Conservation (phyloP, 2,888 invertebrate genomes). For the Abscondita cerata region DNA sequence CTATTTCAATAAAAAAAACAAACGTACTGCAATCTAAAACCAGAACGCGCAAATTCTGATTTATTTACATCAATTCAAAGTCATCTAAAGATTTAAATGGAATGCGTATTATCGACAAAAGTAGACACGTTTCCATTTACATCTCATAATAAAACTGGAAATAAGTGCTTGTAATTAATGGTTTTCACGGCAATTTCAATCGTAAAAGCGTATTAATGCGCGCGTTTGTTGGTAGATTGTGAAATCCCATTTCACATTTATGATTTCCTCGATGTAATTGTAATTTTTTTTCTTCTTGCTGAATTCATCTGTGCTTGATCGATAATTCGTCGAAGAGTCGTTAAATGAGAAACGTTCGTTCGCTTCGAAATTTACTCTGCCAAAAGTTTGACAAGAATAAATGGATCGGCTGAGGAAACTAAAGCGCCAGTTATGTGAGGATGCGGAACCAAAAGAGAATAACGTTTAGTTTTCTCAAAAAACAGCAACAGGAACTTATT, state of each 20-base stretch:
- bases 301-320: constrained; percentile 16
- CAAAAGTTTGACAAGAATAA: constrained; percentile 35
- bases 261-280: constrained; percentile 2
- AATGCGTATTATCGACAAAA: constrained; percentile 9
- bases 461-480: constrained; percentile 18
- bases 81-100: constrained; percentile 11
- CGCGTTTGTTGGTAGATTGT: neutral
- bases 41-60: neutral
- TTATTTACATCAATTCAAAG: neutral
- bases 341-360: constrained; percentile 24
- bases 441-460: constrained; percentile 22
- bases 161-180: constrained; percentile 18
- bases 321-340: constrained; percentile 9
- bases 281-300: neutral
- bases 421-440: constrained; percentile 25
- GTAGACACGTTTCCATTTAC: constrained; percentile 21
- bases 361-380: constrained; percentile 33
- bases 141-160: constrained; percentile 15
- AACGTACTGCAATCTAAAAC: too few species aligned
- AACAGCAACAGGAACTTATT: too few species aligned
- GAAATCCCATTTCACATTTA: constrained; percentile 10
- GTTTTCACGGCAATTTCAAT: constrained; percentile 9
- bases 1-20: too few species aligned
- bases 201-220: constrained; percentile 16
- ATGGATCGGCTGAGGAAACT: constrained; percentile 37